Percentiles rank a stretch among this genome's conserved stretches.
phyloP scores from a whole-genome alignment of 2,797 vertebrate genomes.

The Melanotaenia trifasciata region DNA sequence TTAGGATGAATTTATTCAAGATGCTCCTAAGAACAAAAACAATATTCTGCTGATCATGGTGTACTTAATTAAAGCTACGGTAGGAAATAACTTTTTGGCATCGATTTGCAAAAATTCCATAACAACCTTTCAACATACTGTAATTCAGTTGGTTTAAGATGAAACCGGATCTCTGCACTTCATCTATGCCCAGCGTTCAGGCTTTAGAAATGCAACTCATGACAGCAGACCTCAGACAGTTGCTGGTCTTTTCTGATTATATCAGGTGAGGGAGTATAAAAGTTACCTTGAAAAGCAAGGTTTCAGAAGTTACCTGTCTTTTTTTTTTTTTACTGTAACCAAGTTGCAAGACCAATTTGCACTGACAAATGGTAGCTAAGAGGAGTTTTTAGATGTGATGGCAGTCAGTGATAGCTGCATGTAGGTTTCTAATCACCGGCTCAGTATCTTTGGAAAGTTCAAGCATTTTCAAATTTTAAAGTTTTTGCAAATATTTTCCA shows the following conservation, averaged over 20 bases:
- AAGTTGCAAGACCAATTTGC: neutral
- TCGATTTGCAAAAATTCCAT: neutral
- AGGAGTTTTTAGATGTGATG: too few species aligned
- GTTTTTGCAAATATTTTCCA: neutral
- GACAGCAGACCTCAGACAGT: neutral
- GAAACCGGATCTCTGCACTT: conserved; percentile 6
- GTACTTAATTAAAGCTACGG: neutral
- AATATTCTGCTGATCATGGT: neutral
- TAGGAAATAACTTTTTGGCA: neutral
- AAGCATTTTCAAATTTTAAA: neutral
- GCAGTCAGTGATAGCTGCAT: neutral
- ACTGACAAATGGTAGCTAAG: neutral
- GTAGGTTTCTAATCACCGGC: neutral
- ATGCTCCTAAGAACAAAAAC: neutral
- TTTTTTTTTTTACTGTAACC: too few species aligned
- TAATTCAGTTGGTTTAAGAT: neutral
- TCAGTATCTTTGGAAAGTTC: neutral
- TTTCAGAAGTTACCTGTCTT: neutral
- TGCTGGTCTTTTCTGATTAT: neutral
- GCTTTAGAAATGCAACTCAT: neutral
- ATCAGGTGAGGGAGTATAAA: neutral
- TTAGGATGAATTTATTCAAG: neutral
- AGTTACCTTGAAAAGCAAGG: neutral
- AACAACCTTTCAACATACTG: conserved; percentile 5
- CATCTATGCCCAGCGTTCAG: neutral